These are phyloP conservation scores for Lamproptera curius DNA, from an alignment of 2,888 invertebrate genomes.

Conservation along the genomic window DNA sequence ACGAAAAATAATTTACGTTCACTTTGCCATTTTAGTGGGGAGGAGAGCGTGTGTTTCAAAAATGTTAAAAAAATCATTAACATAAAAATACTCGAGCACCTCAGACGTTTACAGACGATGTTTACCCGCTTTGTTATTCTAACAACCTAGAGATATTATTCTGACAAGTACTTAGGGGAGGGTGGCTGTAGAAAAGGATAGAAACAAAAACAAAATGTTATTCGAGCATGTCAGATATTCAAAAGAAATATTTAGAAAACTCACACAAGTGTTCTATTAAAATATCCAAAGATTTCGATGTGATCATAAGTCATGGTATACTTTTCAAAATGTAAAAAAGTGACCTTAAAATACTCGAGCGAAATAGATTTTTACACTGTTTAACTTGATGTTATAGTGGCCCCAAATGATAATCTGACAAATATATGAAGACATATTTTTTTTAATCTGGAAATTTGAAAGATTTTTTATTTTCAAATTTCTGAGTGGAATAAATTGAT, in stretches of 20 bases:
- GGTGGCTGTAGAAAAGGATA: background rate
- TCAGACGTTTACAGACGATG: conserved; percentile 2
- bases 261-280: background rate
- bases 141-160: conserved; percentile 1
- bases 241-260: too few species aligned
- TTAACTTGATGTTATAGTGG: too few species aligned
- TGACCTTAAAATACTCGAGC: background rate
- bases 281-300: background rate
- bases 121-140: background rate
- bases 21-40: too few species aligned
- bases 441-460: too few species aligned
- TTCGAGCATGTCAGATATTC: background rate
- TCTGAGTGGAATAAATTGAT: too few species aligned
- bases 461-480: too few species aligned
- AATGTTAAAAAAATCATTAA: conserved; percentile 1
- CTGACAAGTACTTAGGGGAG: background rate
- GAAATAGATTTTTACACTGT: too few species aligned
- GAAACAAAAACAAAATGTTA: conserved; percentile 3
- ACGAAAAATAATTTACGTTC: too few species aligned
- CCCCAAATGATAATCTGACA: too few species aligned
- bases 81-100: background rate
- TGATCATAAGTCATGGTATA: background rate
- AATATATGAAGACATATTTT: too few species aligned
- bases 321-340: background rate
- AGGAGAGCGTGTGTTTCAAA: background rate